Evolutionary conservation across 2,888 invertebrate genomes (phyloP).

Genomic region (Lysandra coridon): DNA sequence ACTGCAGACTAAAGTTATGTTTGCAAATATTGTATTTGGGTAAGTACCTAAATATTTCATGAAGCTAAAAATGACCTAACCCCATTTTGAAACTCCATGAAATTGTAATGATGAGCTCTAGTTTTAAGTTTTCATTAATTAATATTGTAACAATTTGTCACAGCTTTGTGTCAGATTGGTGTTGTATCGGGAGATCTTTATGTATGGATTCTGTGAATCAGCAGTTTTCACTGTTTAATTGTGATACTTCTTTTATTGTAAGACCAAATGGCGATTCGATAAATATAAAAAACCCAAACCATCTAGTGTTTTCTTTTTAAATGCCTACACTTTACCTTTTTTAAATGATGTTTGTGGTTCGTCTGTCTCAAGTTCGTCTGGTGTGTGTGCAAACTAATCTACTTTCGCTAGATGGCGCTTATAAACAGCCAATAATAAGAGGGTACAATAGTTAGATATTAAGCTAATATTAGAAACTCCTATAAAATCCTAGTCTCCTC

Average conservation of each 20-base stretch:
- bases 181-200: conserved; percentile 52
- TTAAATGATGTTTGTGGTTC: too few relatives aligned
- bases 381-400: too few relatives aligned
- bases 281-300: conserved; percentile 54
- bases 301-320: conserved; percentile 41
- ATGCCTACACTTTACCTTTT: not conserved
- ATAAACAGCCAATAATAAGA: too few relatives aligned
- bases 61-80: not conserved
- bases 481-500: too few relatives aligned
- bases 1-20: too few relatives aligned
- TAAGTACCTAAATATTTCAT: not conserved
- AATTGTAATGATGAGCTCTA: not conserved
- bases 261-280: conserved; percentile 61
- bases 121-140: conserved; percentile 30
- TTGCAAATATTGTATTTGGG: too few relatives aligned
- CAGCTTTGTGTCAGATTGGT: conserved; percentile 50
- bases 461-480: too few relatives aligned
- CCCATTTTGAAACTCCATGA: not conserved
- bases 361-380: too few relatives aligned
- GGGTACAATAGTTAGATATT: too few relatives aligned
- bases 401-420: too few relatives aligned
- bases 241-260: conserved; percentile 70
- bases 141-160: conserved; percentile 49
- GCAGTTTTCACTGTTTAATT: conserved; percentile 74
- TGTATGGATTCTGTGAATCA: conserved; percentile 76